Conservation (phyloP, 2,888 invertebrate species). For the Cremastobaeus sp. region DNA sequence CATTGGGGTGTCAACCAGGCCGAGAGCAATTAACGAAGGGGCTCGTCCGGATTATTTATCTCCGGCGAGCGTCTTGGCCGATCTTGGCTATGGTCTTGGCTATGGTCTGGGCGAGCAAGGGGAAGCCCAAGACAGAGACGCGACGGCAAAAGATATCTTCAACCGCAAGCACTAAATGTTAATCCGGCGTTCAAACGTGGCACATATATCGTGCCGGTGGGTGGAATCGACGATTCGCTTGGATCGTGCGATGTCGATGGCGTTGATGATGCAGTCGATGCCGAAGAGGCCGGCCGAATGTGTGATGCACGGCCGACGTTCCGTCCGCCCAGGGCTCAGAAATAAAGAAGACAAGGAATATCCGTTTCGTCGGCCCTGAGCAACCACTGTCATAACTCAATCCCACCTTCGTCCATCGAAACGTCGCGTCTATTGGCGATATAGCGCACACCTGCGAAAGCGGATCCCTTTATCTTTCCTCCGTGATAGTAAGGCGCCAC, state of each 20-base stretch:
- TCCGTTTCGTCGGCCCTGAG: slow-evolving; percentile 77
- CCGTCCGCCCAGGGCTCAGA: slow-evolving; percentile 71
- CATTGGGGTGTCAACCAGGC: slow-evolving; percentile 67
- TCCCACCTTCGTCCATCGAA: slow-evolving; percentile 76
- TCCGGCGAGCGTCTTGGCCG: slow-evolving; percentile 16
- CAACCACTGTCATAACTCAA: slow-evolving; percentile 79
- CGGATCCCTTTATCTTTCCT: slow-evolving; percentile 50
- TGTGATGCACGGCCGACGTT: slow-evolving; percentile 78
- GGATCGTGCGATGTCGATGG: slow-evolving; percentile 65
- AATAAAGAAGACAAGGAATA: slow-evolving; percentile 77
- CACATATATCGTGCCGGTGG: slow-evolving; percentile 69
- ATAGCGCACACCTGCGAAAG: slow-evolving; percentile 64
- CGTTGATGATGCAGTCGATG: slow-evolving; percentile 65
- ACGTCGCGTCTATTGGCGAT: slow-evolving; percentile 65
- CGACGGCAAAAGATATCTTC: slow-evolving; percentile 29
- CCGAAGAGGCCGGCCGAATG: slow-evolving; percentile 74
- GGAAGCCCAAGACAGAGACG: slow-evolving; percentile 1
- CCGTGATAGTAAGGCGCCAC: slow-evolving; percentile 53
- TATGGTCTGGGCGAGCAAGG: slow-evolving; percentile 22
- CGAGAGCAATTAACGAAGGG: slow-evolving; percentile 70
- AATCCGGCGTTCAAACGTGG: slow-evolving; percentile 64
- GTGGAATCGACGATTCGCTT: slow-evolving; percentile 73
- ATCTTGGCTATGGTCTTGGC: neutral
- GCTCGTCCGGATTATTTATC: slow-evolving; percentile 65
- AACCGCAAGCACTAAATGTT: slow-evolving; percentile 65